phyloP scores from a whole-genome alignment of 2,113 vertebrate species.

The Rhinopomastus cyanomelas region DNA sequence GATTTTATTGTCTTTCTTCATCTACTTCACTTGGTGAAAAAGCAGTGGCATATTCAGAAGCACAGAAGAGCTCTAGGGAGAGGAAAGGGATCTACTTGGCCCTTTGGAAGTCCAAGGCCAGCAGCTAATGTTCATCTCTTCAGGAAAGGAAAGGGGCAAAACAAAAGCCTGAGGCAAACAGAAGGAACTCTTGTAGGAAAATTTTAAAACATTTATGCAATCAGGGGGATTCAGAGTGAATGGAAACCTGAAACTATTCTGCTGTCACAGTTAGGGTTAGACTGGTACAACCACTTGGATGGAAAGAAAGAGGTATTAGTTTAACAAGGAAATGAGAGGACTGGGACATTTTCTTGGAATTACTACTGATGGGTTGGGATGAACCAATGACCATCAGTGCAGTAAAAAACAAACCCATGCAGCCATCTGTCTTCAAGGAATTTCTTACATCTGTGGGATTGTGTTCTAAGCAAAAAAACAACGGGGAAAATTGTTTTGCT shows the following conservation, averaged over 20 bases:
- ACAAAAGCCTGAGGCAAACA: constrained; percentile 27
- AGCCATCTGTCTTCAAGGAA: constrained; percentile 25
- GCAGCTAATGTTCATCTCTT: constrained; percentile 40
- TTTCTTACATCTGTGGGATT: constrained; percentile 32
- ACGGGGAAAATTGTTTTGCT: constrained; percentile 10
- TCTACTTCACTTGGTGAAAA: background rate
- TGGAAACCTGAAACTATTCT: constrained; percentile 28
- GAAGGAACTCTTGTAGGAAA: constrained; percentile 53
- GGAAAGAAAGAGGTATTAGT: constrained; percentile 55
- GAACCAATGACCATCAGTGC: constrained; percentile 45
- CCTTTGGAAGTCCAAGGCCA: constrained; percentile 13
- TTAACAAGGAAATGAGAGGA: constrained; percentile 41
- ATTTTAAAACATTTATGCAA: constrained; percentile 56
- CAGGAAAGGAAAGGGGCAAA: background rate
- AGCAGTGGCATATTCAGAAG: background rate
- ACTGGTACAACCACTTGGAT: constrained; percentile 34
- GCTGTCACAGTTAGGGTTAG: constrained; percentile 38
- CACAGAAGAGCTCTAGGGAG: background rate
- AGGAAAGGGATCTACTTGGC: constrained; percentile 14
- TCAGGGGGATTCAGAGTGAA: constrained; percentile 39
- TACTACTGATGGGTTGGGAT: constrained; percentile 27
- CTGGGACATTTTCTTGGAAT: constrained; percentile 53
- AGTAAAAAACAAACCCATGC: constrained; percentile 50
- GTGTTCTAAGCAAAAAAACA: constrained; percentile 58
- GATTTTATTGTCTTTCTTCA: background rate